phyloP scores from a whole-genome alignment of 1,140 invertebrate genomes.

The Lethrus apterus region DNA sequence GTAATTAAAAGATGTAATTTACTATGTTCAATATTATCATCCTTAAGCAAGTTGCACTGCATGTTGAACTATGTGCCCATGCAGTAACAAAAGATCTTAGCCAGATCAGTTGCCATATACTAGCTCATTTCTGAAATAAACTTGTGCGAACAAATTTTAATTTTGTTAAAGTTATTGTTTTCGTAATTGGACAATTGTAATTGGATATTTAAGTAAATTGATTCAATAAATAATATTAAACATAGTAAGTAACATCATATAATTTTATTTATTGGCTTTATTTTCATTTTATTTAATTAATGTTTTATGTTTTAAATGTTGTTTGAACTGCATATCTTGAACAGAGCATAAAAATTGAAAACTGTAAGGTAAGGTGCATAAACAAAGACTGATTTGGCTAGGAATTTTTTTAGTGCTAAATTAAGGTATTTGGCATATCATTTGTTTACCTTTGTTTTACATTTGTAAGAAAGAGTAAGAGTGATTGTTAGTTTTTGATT shows the following conservation, averaged over 20 bases:
- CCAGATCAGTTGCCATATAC: too few relatives aligned
- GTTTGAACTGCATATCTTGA: conserved; percentile 11
- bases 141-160: too few relatives aligned
- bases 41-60: not conserved
- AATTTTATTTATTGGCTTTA: too few relatives aligned
- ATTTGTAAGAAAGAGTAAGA: not conserved
- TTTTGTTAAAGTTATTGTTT: too few relatives aligned
- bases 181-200: too few relatives aligned
- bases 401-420: conserved; percentile 8
- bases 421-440: conserved; percentile 5
- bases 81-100: too few relatives aligned
- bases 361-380: not conserved
- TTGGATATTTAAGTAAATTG: too few relatives aligned
- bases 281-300: too few relatives aligned
- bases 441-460: conserved; percentile 3
- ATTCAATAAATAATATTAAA: too few relatives aligned
- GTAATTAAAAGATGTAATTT: conserved; percentile 1
- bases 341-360: conserved; percentile 7
- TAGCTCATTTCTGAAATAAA: too few relatives aligned
- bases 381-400: conserved; percentile 12
- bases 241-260: too few relatives aligned
- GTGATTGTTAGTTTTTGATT: conserved; percentile 4
- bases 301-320: too few relatives aligned
- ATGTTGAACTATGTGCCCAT: conserved; percentile 6
- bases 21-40: conserved; percentile 1